Percentiles rank a stretch among this genome's conserved stretches.
phyloP scores from a whole-genome alignment of 2,797 vertebrate species.

The Pangasius sanitwongsei region DNA sequence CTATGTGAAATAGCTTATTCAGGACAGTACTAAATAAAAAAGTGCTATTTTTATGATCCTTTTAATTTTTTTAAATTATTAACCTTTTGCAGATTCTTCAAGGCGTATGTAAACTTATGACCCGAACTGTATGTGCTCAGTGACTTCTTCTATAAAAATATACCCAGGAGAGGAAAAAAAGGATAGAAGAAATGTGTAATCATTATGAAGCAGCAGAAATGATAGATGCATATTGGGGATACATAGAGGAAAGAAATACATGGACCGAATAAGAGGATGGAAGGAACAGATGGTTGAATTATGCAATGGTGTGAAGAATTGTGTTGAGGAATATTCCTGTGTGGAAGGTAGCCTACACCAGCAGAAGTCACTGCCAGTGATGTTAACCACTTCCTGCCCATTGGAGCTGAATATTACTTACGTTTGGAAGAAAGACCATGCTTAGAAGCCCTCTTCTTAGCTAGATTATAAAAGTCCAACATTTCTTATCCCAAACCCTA shows the following conservation, averaged over 20 bases:
- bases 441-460: background rate
- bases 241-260: slow-evolving; percentile 22
- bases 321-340: slow-evolving; percentile 54
- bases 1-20: too few species aligned
- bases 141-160: slow-evolving; percentile 2
- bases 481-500: background rate
- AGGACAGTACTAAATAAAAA: too few species aligned
- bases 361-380: slow-evolving; percentile 30
- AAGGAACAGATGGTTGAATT: slow-evolving; percentile 57
- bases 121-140: background rate
- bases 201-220: slow-evolving; percentile 29
- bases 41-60: too few species aligned
- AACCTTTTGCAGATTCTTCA: too few species aligned
- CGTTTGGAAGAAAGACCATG: background rate
- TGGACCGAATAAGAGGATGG: slow-evolving; percentile 40
- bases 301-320: slow-evolving; percentile 54
- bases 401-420: slow-evolving; percentile 5
- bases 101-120: too few species aligned
- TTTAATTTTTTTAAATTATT: too few species aligned
- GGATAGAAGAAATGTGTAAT: background rate
- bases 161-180: background rate
- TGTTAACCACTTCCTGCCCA: slow-evolving; percentile 45
- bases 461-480: too few species aligned
- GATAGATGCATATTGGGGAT: slow-evolving; percentile 19
- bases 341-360: slow-evolving; percentile 43